Percentiles rank a stretch among this genome's conserved stretches.
These are phyloP conservation scores for Syngnathus scovelli DNA, from an alignment of 2,113 vertebrate species.

Conservation along the genomic window DNA sequence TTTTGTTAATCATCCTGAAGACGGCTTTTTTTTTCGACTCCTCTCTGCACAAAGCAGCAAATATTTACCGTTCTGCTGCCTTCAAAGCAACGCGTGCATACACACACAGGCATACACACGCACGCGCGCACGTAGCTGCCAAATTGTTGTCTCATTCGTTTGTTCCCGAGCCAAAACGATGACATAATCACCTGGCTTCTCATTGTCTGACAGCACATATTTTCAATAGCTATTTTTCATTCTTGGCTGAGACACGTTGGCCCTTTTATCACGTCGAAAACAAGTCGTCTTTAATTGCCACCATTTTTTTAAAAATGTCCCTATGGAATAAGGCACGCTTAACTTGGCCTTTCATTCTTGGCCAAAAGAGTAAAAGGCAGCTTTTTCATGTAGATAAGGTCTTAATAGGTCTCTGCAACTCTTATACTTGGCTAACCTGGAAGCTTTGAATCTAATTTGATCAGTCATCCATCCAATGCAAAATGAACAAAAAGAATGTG, in stretches of 20 bases:
- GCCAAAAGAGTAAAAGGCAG: neutral
- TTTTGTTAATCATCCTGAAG: neutral
- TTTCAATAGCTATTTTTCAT: neutral
- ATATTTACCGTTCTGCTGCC: conserved; percentile 24
- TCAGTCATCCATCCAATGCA: neutral
- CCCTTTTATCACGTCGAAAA: neutral
- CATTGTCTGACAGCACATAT: conserved; percentile 13
- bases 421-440: neutral
- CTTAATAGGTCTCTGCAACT: no score
- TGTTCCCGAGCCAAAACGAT: conserved; percentile 36
- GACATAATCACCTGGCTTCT: conserved; percentile 48
- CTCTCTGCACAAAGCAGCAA: conserved; percentile 1
- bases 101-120: neutral
- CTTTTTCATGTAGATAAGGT: neutral
- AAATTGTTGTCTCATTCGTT: conserved; percentile 37
- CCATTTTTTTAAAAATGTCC: neutral
- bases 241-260: neutral
- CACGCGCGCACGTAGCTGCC: neutral
- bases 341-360: neutral
- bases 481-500: conserved; percentile 3
- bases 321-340: neutral
- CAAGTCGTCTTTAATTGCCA: neutral
- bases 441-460: neutral
- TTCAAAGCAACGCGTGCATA: conserved; percentile 14
- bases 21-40: neutral